phyloP scores from a whole-genome alignment of 1,140 invertebrate genomes.

The Anthonomus grandis region DNA sequence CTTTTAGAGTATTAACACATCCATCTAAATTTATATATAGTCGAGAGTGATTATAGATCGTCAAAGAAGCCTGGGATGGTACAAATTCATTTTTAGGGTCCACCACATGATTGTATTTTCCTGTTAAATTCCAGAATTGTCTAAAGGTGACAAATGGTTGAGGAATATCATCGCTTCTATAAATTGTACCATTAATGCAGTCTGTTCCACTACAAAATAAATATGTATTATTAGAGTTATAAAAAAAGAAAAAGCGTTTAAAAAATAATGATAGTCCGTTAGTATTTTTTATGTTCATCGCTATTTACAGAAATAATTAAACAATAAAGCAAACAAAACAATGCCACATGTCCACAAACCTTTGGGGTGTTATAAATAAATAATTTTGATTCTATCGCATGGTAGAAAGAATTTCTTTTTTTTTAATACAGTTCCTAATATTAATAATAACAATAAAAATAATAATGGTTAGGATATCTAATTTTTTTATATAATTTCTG shows the following conservation, averaged over 20 bases:
- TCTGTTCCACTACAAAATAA: conserved; percentile 56
- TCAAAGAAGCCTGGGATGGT: conserved; percentile 71
- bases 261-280: background rate
- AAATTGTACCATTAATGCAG: conserved; percentile 82
- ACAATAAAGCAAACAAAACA: too few species aligned
- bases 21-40: conserved; percentile 84
- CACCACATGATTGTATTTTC: conserved; percentile 50
- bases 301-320: background rate
- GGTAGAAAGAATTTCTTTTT: too few species aligned
- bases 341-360: too few species aligned
- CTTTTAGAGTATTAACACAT: conserved; percentile 81
- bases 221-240: conserved; percentile 16
- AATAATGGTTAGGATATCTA: too few species aligned
- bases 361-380: too few species aligned
- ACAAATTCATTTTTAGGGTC: conserved; percentile 59
- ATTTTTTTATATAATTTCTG: too few species aligned
- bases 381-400: too few species aligned
- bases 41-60: conserved; percentile 78
- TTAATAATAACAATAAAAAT: too few species aligned
- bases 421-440: too few species aligned
- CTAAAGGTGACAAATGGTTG: conserved; percentile 80
- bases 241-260: background rate
- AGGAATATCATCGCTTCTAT: conserved; percentile 64
- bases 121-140: conserved; percentile 57
- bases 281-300: background rate